Conservation (phyloP, 2,113 vertebrate species). For the Leptocoma aspasia region DNA sequence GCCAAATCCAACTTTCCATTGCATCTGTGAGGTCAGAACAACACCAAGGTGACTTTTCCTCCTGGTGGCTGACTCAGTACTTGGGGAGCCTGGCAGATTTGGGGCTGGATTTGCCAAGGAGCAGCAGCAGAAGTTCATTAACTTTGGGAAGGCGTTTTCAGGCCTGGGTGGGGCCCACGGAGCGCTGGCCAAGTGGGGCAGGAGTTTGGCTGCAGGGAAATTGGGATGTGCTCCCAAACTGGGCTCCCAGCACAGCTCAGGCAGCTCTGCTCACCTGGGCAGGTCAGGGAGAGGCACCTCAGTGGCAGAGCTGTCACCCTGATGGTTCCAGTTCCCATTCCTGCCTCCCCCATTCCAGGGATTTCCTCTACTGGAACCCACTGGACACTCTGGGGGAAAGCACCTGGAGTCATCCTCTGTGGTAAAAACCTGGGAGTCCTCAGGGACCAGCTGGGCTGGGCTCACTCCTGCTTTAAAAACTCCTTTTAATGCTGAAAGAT, state of each 20-base stretch:
- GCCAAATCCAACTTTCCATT: not conserved
- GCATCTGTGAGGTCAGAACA: not conserved
- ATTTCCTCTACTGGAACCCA: not conserved
- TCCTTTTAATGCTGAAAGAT: not conserved
- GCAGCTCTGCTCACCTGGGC: not conserved
- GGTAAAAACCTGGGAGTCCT: not conserved
- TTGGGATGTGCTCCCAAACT: not conserved
- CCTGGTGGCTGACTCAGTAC: not conserved
- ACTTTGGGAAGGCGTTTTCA: not conserved
- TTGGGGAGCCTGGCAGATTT: not conserved
- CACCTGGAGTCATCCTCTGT: not conserved
- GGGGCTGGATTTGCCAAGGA: not conserved
- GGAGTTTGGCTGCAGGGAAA: not conserved
- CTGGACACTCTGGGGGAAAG: accelerated
- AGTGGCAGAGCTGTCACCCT: not conserved
- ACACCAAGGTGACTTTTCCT: not conserved
- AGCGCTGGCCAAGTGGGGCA: not conserved
- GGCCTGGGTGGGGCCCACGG: not conserved
- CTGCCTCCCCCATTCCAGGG: not conserved
- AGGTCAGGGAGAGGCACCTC: not conserved
- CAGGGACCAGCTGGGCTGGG: not conserved
- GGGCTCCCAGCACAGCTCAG: not conserved
- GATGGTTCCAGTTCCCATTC: accelerated
- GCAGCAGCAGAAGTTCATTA: not conserved
- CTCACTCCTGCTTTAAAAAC: not conserved